Percentiles rank a stretch among this genome's conserved stretches.
Conservation (phyloP, 2,888 invertebrate species). For the Lydus trimaculatus region DNA sequence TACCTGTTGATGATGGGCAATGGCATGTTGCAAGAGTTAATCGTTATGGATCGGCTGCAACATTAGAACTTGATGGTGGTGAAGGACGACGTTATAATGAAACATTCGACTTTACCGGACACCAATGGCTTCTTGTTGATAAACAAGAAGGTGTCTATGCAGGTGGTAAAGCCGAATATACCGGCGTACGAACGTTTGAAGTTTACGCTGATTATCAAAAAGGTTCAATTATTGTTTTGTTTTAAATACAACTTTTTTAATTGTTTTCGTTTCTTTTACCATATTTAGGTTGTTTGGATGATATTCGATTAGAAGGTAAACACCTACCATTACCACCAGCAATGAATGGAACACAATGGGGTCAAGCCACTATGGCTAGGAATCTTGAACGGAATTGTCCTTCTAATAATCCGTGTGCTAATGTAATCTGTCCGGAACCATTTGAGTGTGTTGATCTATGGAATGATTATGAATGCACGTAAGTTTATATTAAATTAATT, state of each 20-base stretch:
- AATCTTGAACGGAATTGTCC: conserved; percentile 93
- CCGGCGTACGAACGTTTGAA: conserved; percentile 91
- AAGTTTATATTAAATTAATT: conserved; percentile 64
- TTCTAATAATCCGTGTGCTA: conserved; percentile 93
- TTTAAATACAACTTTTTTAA: not conserved
- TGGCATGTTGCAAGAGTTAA: conserved; percentile 96
- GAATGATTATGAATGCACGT: conserved; percentile 99
- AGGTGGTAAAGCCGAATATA: conserved; percentile 95
- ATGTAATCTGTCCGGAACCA: conserved; percentile 91
- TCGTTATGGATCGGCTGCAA: conserved; percentile 91
- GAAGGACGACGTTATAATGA: conserved; percentile 94
- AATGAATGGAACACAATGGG: conserved; percentile 96
- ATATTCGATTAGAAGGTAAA: conserved; percentile 90
- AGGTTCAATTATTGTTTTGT: conserved; percentile 63
- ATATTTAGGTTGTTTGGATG: conserved; percentile 77
- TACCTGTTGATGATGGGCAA: conserved; percentile 93
- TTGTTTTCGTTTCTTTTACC: not conserved
- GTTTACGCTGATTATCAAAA: conserved; percentile 95
- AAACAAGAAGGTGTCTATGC: conserved; percentile 96
- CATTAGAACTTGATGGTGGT: conserved; percentile 92
- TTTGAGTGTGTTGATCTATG: conserved; percentile 96
- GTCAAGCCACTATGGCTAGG: conserved; percentile 92
- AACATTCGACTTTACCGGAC: conserved; percentile 87
- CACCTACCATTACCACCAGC: conserved; percentile 93
- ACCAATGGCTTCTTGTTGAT: conserved; percentile 91